Percentiles rank a stretch among this genome's conserved stretches.
Conservation (phyloP, 2,797 vertebrate species). For the Manis crassicaudata region DNA sequence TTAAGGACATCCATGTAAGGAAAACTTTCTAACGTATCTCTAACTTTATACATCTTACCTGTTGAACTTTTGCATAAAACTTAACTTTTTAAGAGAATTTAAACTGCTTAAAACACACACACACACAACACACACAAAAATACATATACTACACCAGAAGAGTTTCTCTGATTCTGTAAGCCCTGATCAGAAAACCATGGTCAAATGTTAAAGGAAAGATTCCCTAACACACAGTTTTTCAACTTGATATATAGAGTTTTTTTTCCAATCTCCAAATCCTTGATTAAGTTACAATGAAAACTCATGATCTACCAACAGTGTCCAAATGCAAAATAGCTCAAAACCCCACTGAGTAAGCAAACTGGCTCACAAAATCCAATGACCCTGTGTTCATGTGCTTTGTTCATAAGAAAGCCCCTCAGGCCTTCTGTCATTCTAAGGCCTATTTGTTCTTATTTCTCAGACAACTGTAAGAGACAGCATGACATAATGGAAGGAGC, state of each 20-base stretch:
- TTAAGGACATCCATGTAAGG: neutral
- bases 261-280: neutral
- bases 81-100: slow-evolving; percentile 10
- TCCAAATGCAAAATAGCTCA: neutral
- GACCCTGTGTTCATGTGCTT: neutral
- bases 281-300: neutral
- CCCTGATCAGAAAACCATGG: neutral
- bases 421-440: neutral
- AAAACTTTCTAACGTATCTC: neutral
- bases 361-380: neutral
- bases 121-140: neutral
- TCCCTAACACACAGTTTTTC: neutral
- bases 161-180: neutral
- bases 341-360: neutral
- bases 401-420: neutral
- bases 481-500: neutral
- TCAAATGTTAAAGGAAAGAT: neutral
- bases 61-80: neutral
- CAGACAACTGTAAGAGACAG: neutral
- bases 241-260: neutral
- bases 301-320: neutral
- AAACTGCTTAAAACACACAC: neutral
- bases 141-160: neutral
- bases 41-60: neutral
- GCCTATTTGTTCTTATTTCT: neutral